Conservation (phyloP, 2,888 invertebrate genomes). For the Acanthococcus lagerstroemiae region DNA sequence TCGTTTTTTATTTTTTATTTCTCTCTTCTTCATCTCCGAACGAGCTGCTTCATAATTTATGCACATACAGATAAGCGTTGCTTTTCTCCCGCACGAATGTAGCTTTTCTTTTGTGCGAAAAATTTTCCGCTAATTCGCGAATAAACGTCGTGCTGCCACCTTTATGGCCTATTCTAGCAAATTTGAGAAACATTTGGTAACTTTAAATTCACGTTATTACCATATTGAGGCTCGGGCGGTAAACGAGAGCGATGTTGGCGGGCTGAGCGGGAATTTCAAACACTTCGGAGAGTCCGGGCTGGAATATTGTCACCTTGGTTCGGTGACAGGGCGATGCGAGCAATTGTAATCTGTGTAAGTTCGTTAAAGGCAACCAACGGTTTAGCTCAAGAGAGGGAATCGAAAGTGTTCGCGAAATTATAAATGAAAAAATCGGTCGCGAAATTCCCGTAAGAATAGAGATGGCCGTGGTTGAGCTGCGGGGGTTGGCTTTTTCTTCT, state of each 20-base stretch:
- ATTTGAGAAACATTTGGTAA: not conserved
- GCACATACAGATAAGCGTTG: slow-evolving; percentile 25
- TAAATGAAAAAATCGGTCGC: not conserved
- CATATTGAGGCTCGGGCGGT: not conserved
- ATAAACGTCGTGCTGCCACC: not conserved
- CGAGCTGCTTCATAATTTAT: slow-evolving; percentile 12
- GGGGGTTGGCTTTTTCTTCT: not conserved
- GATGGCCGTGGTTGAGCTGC: not conserved
- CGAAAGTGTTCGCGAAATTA: too few species aligned
- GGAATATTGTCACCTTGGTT: too few species aligned
- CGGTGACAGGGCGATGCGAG: too few species aligned
- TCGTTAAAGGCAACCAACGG: not conserved
- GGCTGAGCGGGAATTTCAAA: too few species aligned
- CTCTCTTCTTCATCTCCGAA: not conserved
- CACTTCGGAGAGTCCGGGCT: not conserved
- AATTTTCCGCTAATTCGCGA: not conserved
- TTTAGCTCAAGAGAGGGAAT: not conserved
- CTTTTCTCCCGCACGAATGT: not conserved
- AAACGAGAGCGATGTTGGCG: not conserved
- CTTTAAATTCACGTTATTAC: not conserved
- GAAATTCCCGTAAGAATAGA: not conserved
- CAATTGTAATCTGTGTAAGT: too few species aligned
- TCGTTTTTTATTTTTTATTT: not conserved
- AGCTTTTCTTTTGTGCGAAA: not conserved
- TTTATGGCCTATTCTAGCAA: not conserved